Base-by-base conservation (phyloP, 1,140 invertebrate genomes). In the Asobara japonica region DNA sequence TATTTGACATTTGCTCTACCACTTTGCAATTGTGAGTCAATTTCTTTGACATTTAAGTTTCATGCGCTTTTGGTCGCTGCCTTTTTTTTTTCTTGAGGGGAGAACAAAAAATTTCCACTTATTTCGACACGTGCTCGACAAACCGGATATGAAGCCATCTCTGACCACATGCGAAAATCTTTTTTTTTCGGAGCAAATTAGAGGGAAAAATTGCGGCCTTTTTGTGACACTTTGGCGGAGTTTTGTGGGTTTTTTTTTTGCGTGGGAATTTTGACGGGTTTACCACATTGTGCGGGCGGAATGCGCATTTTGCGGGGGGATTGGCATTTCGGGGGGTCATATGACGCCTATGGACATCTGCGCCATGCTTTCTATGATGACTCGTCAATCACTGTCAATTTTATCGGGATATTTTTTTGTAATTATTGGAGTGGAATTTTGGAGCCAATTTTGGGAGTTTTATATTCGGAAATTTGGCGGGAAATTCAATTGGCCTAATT, bases 321-420 rank as follows among this genome's bases (percentile, higher is more conserved):
- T 6, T 60, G 18, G 18, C 30, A 30, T 16, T 65, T 20, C 10
- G 10, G 30, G 18, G 64, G 16, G 29, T 8, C 30, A 5, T 18
- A 29, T 61, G 51, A 45, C 30, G 69, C 69, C 20, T 48, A 31
- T 62, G 38, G 65, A 31, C 51, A 31, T 69, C 30, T 51, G 45
- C 36, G 71, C 7, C 76, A 79, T 75, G 79, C 79, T 80, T 77
- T 74, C 74, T n/a, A n/a, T n/a, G 75, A 69, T 80, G 60, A 73
- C 60, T 68, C 27, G 65, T 73, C 80, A 82, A 78, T 82, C 81
- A 82, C 75, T 82, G 80, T 80, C 80, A 81, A 68, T 65, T 56
- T 31, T 18, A 51, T 45, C 3, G n/a, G 16, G 36, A 38, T 51
- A 18, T 7, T 51, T 51, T 51, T 51, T 51, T 20, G 45, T n/a